Evolutionary conservation across 2,113 vertebrate genomes (phyloP).

Genomic region (Syrmaticus mikado): DNA sequence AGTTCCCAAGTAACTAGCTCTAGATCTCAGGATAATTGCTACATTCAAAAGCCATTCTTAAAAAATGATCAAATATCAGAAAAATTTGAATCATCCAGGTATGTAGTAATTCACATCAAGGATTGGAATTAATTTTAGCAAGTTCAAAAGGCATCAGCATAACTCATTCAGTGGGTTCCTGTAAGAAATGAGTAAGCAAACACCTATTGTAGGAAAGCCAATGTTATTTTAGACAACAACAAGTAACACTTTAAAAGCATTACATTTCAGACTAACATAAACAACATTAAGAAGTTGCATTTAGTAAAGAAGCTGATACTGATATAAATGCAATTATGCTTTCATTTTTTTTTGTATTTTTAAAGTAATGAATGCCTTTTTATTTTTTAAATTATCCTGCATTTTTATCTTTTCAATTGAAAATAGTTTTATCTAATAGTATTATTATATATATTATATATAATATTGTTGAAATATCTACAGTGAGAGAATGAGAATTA

Average conservation of each 20-base stretch:
- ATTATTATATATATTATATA: no score
- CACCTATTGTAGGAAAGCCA: background rate
- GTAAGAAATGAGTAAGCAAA: background rate
- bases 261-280: background rate
- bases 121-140: background rate
- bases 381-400: background rate
- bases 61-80: background rate
- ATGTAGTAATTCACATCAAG: background rate
- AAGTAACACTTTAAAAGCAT: background rate
- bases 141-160: background rate
- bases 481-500: background rate
- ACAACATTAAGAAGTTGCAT: background rate
- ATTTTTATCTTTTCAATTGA: background rate
- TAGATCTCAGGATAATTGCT: background rate
- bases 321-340: background rate
- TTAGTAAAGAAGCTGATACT: background rate
- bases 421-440: background rate
- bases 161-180: background rate
- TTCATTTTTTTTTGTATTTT: background rate
- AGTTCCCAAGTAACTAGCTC: background rate
- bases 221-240: background rate
- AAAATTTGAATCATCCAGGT: background rate
- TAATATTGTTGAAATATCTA: background rate
- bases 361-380: accelerated
- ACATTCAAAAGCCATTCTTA: background rate